Conservation (phyloP, 1,140 invertebrate genomes). For the Neodiprion virginianus region DNA sequence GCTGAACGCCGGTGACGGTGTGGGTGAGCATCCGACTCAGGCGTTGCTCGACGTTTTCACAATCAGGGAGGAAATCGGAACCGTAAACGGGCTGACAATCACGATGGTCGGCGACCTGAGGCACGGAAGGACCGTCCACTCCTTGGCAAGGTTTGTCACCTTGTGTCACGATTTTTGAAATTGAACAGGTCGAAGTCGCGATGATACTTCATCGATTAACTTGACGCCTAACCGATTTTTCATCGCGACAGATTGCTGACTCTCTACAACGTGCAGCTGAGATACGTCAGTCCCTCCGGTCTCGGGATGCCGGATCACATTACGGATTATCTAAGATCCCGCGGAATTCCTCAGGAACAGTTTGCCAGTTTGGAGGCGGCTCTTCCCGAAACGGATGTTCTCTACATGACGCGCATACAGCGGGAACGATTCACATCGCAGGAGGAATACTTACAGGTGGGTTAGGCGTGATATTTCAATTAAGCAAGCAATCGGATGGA, state of each 20-base stretch:
- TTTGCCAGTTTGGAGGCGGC: slow-evolving; percentile 81
- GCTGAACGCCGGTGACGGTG: slow-evolving; percentile 97
- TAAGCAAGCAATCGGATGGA: slow-evolving; percentile 12
- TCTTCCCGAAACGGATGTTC: slow-evolving; percentile 91
- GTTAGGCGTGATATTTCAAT: slow-evolving; percentile 23
- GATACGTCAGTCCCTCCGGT: slow-evolving; percentile 87
- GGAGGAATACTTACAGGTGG: slow-evolving; percentile 88
- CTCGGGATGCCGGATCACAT: slow-evolving; percentile 93
- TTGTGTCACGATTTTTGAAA: no score
- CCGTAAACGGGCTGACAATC: slow-evolving; percentile 93
- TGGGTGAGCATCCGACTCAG: slow-evolving; percentile 98
- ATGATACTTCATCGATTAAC: no score
- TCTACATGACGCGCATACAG: slow-evolving; percentile 99
- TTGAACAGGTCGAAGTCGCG: not conserved
- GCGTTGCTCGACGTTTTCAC: slow-evolving; percentile 97
- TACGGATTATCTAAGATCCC: slow-evolving; percentile 76
- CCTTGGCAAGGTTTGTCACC: slow-evolving; percentile 75
- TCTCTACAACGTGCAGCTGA: slow-evolving; percentile 86
- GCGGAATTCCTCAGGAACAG: slow-evolving; percentile 81
- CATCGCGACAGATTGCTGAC: slow-evolving; percentile 73
- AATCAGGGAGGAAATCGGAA: slow-evolving; percentile 98
- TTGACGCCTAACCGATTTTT: not conserved
- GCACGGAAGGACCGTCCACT: slow-evolving; percentile 98
- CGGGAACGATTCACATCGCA: slow-evolving; percentile 86
- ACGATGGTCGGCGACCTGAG: slow-evolving; percentile 97